Conservation (phyloP, 2,797 vertebrate species). For the Gymnocypris eckloni region DNA sequence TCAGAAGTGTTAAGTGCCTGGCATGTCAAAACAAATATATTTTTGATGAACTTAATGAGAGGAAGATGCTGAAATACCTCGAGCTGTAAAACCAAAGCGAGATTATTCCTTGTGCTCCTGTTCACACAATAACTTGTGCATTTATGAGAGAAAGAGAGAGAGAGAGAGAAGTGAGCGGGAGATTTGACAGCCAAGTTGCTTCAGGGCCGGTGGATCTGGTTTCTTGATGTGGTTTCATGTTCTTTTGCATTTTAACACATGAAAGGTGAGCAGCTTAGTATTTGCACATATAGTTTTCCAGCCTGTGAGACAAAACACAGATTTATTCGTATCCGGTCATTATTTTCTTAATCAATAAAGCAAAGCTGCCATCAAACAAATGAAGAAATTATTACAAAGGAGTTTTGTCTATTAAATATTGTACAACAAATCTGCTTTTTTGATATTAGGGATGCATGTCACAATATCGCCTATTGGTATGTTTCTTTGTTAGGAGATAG, state of each 20-base stretch:
- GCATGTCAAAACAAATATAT: conserved; percentile 17
- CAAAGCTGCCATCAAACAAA: neutral
- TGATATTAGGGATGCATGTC: neutral
- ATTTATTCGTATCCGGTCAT: neutral
- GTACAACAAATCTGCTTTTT: neutral
- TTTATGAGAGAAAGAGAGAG: conserved; percentile 2
- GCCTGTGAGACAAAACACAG: neutral
- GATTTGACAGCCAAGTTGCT: conserved; percentile 6
- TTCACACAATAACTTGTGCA: neutral
- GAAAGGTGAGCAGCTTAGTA: neutral
- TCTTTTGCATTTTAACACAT: conserved; percentile 26
- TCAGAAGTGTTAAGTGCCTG: conserved; percentile 13
- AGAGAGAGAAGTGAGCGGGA: neutral
- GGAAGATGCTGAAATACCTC: conserved; percentile 17
- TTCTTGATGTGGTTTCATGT: conserved; percentile 28
- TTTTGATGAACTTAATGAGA: conserved; percentile 35
- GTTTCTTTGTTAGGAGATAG: neutral
- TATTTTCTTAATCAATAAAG: neutral
- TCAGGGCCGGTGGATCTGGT: neutral
- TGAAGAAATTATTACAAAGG: neutral
- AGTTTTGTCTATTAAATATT: neutral
- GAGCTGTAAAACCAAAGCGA: neutral
- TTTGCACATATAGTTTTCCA: conserved; percentile 1
- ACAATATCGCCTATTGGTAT: neutral
- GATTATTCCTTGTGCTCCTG: neutral